These are phyloP conservation scores for Saccopteryx leptura DNA, from an alignment of 2,113 vertebrate genomes.

Conservation along the genomic window DNA sequence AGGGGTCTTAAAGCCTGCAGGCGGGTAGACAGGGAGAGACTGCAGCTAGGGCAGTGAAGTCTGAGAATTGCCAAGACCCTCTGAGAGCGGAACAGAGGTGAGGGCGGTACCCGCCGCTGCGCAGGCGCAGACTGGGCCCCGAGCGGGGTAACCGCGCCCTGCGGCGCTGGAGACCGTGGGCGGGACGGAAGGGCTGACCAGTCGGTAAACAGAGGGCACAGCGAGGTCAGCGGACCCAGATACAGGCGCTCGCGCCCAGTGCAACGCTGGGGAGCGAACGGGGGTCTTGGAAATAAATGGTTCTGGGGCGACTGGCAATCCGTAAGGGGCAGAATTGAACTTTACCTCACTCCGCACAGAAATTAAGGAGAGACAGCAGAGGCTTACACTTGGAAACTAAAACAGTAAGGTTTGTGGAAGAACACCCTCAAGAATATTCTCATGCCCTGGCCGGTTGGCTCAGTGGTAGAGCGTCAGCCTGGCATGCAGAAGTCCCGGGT, in stretches of 20 bases:
- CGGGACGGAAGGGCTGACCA: background rate
- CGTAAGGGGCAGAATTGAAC: background rate
- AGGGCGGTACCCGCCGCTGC: too few relatives aligned
- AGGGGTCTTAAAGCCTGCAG: background rate
- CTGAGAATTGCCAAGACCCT: background rate
- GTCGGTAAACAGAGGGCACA: background rate
- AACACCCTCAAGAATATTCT: background rate
- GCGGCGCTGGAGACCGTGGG: background rate
- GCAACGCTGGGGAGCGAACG: background rate
- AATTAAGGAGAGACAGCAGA: background rate
- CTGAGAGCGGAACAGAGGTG: background rate
- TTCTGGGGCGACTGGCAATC: background rate
- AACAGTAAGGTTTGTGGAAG: background rate
- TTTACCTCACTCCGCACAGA: background rate
- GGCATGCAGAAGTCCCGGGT: too few relatives aligned
- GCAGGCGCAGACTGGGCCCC: too few relatives aligned
- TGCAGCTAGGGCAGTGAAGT: background rate
- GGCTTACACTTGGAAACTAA: conserved; percentile 11
- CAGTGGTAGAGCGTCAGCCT: too few relatives aligned
- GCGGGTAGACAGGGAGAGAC: background rate
- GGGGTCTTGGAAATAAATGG: background rate
- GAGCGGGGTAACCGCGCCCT: background rate
- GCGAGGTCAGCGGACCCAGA: fast-evolving
- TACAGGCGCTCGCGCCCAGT: background rate
- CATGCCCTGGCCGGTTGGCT: background rate